Percentiles rank a stretch among this genome's conserved stretches.
These are phyloP conservation scores for Emmelina monodactyla DNA, from an alignment of 2,888 invertebrate species.

Conservation along the genomic window DNA sequence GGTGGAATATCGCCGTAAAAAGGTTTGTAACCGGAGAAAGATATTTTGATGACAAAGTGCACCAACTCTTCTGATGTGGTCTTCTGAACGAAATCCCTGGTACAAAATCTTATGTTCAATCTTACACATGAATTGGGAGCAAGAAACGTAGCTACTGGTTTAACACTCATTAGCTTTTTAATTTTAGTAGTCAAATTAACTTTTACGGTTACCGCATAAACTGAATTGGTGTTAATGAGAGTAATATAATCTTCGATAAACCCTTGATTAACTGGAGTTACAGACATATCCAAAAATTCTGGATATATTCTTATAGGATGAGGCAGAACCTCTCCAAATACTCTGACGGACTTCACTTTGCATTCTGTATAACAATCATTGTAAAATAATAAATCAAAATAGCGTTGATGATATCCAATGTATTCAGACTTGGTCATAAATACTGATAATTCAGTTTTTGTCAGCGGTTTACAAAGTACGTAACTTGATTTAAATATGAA, in stretches of 20 bases:
- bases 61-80: constrained; percentile 23
- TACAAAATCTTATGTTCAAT: constrained; percentile 31
- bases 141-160: constrained; percentile 30
- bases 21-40: constrained; percentile 25
- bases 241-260: constrained; percentile 30
- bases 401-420: constrained; percentile 38
- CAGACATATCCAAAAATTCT: constrained; percentile 37
- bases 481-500: constrained; percentile 35
- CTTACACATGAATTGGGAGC: constrained; percentile 20
- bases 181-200: constrained; percentile 38
- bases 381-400: constrained; percentile 33
- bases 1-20: constrained; percentile 25
- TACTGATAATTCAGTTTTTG: constrained; percentile 23
- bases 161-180: constrained; percentile 32
- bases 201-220: constrained; percentile 28
- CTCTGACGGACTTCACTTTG: constrained; percentile 28
- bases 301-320: constrained; percentile 39
- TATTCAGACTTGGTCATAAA: constrained; percentile 35
- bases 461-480: constrained; percentile 24
- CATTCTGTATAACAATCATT: too few species aligned
- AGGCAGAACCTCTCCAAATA: constrained; percentile 38
- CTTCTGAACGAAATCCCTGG: constrained; percentile 16
- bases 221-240: constrained; percentile 32
- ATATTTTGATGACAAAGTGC: constrained; percentile 43
- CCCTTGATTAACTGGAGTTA: constrained; percentile 30